phyloP scores from a whole-genome alignment of 2,888 invertebrate genomes.

The Heliconius ethilla region DNA sequence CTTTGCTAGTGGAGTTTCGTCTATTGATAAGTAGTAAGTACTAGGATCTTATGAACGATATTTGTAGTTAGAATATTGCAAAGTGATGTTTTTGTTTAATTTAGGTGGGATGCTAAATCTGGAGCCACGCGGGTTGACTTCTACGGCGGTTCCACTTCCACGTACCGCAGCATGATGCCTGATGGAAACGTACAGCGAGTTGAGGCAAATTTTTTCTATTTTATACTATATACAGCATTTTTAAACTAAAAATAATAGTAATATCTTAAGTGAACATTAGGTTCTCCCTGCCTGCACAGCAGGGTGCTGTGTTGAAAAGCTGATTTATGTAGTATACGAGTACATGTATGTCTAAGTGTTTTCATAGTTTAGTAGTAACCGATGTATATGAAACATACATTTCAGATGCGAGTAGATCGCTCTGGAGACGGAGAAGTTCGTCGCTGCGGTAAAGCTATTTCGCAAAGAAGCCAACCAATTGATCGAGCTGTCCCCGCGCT shows the following conservation, averaged over 20 bases:
- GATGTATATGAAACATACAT: neutral
- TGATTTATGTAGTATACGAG: neutral
- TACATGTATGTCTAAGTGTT: neutral
- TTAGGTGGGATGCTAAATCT: conserved; percentile 65
- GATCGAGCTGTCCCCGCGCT: conserved; percentile 61
- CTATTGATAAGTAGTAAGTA: neutral
- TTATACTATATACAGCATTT: neutral
- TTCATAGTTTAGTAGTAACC: neutral
- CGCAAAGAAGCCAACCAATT: conserved; percentile 46
- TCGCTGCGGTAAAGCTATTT: conserved; percentile 54
- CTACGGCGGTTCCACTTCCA: conserved; percentile 61
- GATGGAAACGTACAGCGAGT: conserved; percentile 57
- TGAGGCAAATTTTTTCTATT: conserved; percentile 50
- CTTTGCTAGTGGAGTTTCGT: neutral
- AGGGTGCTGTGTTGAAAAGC: too few relatives aligned
- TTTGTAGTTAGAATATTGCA: neutral
- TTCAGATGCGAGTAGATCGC: conserved; percentile 60
- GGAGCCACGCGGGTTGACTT: conserved; percentile 63
- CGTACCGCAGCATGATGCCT: conserved; percentile 53
- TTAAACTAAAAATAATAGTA: too few relatives aligned
- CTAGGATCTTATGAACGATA: neutral
- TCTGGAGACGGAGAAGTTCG: conserved; percentile 53
- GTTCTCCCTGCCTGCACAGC: too few relatives aligned
- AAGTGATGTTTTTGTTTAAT: neutral
- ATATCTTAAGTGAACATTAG: too few relatives aligned